phyloP scores from a whole-genome alignment of 2,113 vertebrate species.

The Neolamprologus kungweensis region DNA sequence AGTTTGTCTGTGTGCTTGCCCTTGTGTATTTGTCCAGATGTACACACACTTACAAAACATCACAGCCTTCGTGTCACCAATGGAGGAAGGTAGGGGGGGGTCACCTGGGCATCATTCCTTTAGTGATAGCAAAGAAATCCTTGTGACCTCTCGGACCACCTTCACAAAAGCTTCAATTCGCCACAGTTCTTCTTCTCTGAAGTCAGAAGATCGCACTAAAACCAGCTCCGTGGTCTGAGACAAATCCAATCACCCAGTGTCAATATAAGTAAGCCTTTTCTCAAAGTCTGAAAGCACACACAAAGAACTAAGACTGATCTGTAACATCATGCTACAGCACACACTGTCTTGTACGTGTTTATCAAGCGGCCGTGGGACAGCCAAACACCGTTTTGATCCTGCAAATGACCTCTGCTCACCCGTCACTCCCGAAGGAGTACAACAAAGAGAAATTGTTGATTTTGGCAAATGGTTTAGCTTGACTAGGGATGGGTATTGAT shows the following conservation, averaged over 20 bases:
- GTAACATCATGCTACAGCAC: background rate
- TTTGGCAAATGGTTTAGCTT: background rate
- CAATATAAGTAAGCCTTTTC: slow-evolving; percentile 18
- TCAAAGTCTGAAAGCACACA: slow-evolving; percentile 2
- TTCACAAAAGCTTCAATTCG: background rate
- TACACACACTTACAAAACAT: background rate
- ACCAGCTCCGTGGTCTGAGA: background rate
- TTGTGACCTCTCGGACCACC: background rate
- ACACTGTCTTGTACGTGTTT: background rate
- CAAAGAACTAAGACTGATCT: background rate
- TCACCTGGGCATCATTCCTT: background rate
- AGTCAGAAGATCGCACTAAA: slow-evolving; percentile 10
- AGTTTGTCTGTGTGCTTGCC: background rate
- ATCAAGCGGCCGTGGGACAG: background rate
- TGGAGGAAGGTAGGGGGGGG: background rate
- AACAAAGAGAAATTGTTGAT: slow-evolving; percentile 1
- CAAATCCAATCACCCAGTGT: slow-evolving; percentile 33
- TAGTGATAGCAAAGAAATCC: background rate
- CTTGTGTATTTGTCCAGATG: background rate
- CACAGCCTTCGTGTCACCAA: background rate
- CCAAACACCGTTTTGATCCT: slow-evolving; percentile 1
- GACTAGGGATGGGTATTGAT: too few relatives aligned
- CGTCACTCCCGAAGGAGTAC: background rate
- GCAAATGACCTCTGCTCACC: background rate
- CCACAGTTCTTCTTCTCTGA: background rate